These are phyloP conservation scores for Poeciliopsis retropinna DNA, from an alignment of 2,113 vertebrate species.

Conservation along the genomic window DNA sequence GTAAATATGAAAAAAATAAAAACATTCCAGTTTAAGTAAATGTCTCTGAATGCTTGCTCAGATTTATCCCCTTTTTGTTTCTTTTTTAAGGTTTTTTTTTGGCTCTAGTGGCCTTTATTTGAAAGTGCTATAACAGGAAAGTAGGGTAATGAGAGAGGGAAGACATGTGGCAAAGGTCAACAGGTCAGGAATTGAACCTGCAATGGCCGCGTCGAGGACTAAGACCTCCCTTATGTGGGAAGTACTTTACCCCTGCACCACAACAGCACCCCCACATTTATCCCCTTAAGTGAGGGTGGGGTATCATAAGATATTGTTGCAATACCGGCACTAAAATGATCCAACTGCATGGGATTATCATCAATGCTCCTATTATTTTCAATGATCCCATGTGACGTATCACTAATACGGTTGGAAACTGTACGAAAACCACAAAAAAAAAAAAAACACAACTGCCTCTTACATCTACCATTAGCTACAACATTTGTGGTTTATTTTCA, in stretches of 20 bases:
- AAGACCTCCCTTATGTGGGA: too few relatives aligned
- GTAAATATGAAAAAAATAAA: not conserved
- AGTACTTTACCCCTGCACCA: too few relatives aligned
- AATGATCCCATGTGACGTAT: not conserved
- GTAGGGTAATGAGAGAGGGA: too few relatives aligned
- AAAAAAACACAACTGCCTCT: not conserved
- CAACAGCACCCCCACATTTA: too few relatives aligned
- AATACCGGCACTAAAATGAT: not conserved
- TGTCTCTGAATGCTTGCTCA: too few relatives aligned
- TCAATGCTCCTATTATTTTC: not conserved
- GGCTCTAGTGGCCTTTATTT: too few relatives aligned
- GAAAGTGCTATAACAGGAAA: too few relatives aligned
- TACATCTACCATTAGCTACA: slow-evolving; percentile 6
- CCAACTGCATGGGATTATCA: not conserved
- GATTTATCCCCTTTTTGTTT: too few relatives aligned
- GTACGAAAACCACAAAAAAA: not conserved
- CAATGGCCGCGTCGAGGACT: too few relatives aligned
- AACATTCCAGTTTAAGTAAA: not conserved
- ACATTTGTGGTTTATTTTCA: slow-evolving; percentile 15
- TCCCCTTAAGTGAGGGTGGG: not conserved
- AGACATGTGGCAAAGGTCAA: too few relatives aligned
- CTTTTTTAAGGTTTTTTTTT: too few relatives aligned
- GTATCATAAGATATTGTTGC: not conserved
- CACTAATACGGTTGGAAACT: not conserved
- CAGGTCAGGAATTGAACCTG: too few relatives aligned